Evolutionary conservation across 2,797 vertebrate genomes (phyloP), one percentile per base, ranked within the genome.

Genomic region (Pygocentrus nattereri): DNA sequence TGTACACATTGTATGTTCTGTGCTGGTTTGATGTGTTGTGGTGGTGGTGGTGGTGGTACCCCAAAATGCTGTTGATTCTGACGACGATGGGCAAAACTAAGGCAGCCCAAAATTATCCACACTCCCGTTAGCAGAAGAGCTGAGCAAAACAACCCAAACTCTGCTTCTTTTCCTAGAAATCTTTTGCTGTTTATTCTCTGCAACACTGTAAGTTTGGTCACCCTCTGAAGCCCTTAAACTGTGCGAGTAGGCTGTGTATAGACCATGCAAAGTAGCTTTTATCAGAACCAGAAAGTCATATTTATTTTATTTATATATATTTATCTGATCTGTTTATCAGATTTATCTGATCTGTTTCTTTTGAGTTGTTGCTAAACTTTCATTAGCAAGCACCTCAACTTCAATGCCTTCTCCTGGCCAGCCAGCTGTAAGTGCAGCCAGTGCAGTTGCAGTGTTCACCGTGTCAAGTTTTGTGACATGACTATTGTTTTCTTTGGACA

Each of bases 401-500:
- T 3, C 71, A 56, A 31, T 25, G 31, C 38, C 23, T 61, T 58
- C 65, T 31, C 52, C 31, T 23, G 21, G 30, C 27, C 44, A 31
- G 16, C 62, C 27, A n/a, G 62, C 34, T n/a, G 62, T 31, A 64
- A 34, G 61, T 16, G 61, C 18, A 44, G 70, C 47, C 70, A 23
- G 70, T 41, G 38, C 50, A 54, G 47, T 47, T 44, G 3, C 69
- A 67, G 74, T 19, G 19, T 64, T 50, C 5, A 19, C 27, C 47
- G 38, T 50, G 70, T 50, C 81, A 74, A 74, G 64, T 75, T 78
- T 78, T 79, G 62, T 79, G 82, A 83, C 76, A 74, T 67, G 70
- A 75, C 64, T 49, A 79, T 79, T 75, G 76, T 83, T 79, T 74
- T 70, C 44, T 75, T 79, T 74, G 71, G 81, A 78, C 71, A 78